phyloP scores from a whole-genome alignment of 2,113 vertebrate species.

The Cebus imitator region DNA sequence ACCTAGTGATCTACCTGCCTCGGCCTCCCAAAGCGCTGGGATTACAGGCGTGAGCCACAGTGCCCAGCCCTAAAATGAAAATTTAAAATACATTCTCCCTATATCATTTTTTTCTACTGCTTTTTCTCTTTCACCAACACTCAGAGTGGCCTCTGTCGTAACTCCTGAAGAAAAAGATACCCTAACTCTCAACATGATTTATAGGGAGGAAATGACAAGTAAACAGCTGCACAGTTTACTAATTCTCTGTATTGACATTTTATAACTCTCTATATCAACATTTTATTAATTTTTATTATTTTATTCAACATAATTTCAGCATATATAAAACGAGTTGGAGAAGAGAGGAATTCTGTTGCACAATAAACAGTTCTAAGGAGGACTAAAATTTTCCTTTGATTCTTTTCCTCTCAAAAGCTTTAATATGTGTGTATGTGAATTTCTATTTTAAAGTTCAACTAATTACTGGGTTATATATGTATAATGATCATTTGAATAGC shows the following conservation, averaged over 20 bases:
- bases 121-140: not conserved
- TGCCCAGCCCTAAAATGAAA: not conserved
- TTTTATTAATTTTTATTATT: slow-evolving; percentile 7
- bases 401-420: not conserved
- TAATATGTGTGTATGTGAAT: not conserved
- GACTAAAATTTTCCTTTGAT: not conserved
- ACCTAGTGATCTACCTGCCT: no score
- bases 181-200: not conserved
- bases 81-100: not conserved
- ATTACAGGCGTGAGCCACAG: no score
- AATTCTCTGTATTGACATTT: not conserved
- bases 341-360: not conserved
- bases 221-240: not conserved
- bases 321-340: not conserved
- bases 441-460: not conserved
- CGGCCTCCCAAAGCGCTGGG: no score
- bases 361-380: not conserved
- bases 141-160: not conserved
- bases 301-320: not conserved
- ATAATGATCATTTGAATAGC: not conserved
- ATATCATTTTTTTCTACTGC: not conserved
- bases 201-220: not conserved
- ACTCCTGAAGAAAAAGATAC: not conserved
- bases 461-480: not conserved
- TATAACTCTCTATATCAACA: not conserved